Percentiles rank a stretch among this genome's conserved stretches.
Conservation (phyloP, 2,888 invertebrate genomes). For the Odontothrips loti region DNA sequence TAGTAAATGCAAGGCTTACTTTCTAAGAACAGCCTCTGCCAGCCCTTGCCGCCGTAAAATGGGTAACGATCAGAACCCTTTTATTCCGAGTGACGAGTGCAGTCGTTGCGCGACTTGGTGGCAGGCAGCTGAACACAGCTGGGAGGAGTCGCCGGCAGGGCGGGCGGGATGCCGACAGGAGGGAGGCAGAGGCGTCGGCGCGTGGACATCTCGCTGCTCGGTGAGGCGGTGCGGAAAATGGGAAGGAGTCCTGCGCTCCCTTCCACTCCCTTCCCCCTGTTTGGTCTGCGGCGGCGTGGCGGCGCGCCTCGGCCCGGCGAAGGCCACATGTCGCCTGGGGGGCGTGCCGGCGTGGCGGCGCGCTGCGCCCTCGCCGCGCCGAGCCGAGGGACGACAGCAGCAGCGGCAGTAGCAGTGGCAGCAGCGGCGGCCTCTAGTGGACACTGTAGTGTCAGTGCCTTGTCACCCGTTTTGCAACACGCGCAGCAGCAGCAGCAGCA, state of each 20-base stretch:
- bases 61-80: no score
- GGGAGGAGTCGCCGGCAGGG: not conserved
- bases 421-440: not conserved
- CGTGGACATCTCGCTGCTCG: not conserved
- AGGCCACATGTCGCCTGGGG: slow-evolving; percentile 14
- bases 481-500: no score
- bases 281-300: not conserved
- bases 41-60: no score
- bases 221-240: slow-evolving; percentile 11
- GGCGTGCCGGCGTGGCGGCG: slow-evolving; percentile 1
- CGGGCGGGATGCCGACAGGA: not conserved
- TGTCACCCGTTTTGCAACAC: not conserved
- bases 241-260: not conserved
- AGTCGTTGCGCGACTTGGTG: no score
- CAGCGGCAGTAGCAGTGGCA: not conserved
- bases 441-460: not conserved
- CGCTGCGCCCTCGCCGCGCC: not conserved
- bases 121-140: not conserved
- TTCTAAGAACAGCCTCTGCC: no score
- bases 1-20: no score
- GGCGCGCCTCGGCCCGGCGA: not conserved
- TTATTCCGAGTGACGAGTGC: no score
- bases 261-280: not conserved
- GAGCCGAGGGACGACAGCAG: not conserved
- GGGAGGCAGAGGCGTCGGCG: not conserved